Evolutionary conservation across 2,888 invertebrate species (phyloP).

Genomic region (Ganaspis brasiliensis): DNA sequence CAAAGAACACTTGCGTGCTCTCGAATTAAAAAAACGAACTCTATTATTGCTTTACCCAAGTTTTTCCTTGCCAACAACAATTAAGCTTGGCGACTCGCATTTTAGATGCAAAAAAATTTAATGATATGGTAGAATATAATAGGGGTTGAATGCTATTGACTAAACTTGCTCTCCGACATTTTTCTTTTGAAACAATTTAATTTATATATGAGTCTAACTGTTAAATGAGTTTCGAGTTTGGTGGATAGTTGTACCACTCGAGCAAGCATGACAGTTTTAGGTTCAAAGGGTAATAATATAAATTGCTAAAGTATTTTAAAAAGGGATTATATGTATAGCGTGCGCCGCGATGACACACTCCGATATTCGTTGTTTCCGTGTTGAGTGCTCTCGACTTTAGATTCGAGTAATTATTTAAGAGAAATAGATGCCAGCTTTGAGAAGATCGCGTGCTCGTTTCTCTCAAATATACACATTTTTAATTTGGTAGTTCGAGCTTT

Average conservation of each 20-base stretch:
- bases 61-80: slow-evolving; percentile 14
- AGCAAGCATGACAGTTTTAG: slow-evolving; percentile 74
- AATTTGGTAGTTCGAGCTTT: not conserved
- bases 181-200: slow-evolving; percentile 57
- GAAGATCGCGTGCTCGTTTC: slow-evolving; percentile 44
- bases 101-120: slow-evolving; percentile 38
- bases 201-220: slow-evolving; percentile 61
- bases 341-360: slow-evolving; percentile 58
- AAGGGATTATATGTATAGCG: slow-evolving; percentile 51
- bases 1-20: not conserved
- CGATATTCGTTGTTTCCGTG: slow-evolving; percentile 53
- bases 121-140: slow-evolving; percentile 49
- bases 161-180: slow-evolving; percentile 53
- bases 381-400: slow-evolving; percentile 49
- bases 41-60: not conserved
- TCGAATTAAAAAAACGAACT: slow-evolving; percentile 3
- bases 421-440: slow-evolving; percentile 36
- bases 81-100: slow-evolving; percentile 8
- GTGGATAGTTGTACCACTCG: slow-evolving; percentile 78
- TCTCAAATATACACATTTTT: slow-evolving; percentile 37
- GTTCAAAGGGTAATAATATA: slow-evolving; percentile 74
- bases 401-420: slow-evolving; percentile 52
- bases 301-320: slow-evolving; percentile 65
- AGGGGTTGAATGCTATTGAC: slow-evolving; percentile 53
- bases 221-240: slow-evolving; percentile 65